A percentile compares a stretch with the other conserved stretches of the same genome.
Evolutionary conservation across 2,888 invertebrate species (phyloP).

Genomic region (Drosophila ezoana): DNA sequence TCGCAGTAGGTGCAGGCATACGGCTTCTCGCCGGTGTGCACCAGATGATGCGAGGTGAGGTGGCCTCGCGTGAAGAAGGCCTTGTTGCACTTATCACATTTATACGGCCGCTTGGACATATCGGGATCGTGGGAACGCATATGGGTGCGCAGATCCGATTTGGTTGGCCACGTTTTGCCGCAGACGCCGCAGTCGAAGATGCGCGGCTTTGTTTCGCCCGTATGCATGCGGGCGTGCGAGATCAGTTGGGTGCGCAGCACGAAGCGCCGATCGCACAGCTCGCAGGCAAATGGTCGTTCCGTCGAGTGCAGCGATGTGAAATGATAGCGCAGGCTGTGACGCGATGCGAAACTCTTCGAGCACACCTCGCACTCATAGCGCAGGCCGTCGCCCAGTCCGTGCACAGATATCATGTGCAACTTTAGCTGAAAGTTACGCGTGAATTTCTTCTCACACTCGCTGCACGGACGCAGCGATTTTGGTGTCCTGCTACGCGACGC

Average conservation of each 20-base stretch:
- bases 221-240: conserved; percentile 79
- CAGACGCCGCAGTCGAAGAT: conserved; percentile 74
- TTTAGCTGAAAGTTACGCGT: conserved; percentile 81
- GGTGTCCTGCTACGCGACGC: conserved; percentile 8
- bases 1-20: conserved; percentile 74
- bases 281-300: conserved; percentile 74
- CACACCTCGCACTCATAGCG: conserved; percentile 74
- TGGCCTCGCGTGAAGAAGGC: conserved; percentile 80
- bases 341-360: conserved; percentile 76
- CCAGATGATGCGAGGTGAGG: conserved; percentile 76
- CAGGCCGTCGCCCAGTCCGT: conserved; percentile 74
- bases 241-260: conserved; percentile 77
- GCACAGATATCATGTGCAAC: conserved; percentile 77
- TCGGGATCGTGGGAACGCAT: conserved; percentile 77
- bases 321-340: conserved; percentile 79
- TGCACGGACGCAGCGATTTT: conserved; percentile 65
- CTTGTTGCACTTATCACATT: conserved; percentile 75
- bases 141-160: conserved; percentile 80
- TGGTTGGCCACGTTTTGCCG: conserved; percentile 79
- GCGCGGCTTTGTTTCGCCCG: conserved; percentile 77
- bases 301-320: conserved; percentile 74
- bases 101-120: conserved; percentile 73
- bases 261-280: conserved; percentile 70
- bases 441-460: conserved; percentile 79
- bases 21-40: conserved; percentile 83